Evolutionary conservation across 2,797 vertebrate genomes (phyloP).

Genomic region (Crenuchus spilurus): DNA sequence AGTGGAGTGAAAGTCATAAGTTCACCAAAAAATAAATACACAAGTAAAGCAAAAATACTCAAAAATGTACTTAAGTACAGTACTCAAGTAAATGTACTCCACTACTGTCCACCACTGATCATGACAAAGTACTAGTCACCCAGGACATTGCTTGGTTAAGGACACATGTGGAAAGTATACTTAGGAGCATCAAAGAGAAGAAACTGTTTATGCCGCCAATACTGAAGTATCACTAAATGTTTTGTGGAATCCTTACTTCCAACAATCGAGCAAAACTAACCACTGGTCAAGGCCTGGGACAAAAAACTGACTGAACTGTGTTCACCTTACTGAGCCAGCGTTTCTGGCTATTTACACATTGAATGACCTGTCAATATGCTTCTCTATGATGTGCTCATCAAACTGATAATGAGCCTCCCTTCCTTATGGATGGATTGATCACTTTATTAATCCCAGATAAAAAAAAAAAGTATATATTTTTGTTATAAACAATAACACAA

Average conservation of each 20-base stretch:
- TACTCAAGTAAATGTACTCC: too few species aligned
- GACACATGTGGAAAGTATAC: neutral
- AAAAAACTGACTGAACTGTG: neutral
- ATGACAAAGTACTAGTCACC: neutral
- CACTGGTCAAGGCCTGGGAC: neutral
- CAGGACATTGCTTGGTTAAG: neutral
- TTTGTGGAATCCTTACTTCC: neutral
- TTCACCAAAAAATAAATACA: too few species aligned
- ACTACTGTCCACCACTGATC: too few species aligned
- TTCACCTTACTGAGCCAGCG: neutral
- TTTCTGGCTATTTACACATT: neutral
- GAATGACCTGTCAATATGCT: neutral
- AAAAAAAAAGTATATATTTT: too few species aligned
- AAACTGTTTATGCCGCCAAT: neutral
- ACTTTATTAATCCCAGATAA: too few species aligned
- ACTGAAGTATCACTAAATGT: neutral
- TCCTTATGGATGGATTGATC: neutral
- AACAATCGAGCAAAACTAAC: neutral
- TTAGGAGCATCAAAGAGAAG: neutral
- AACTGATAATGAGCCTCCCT: neutral
- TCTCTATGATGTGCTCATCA: neutral
- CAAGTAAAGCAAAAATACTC: too few species aligned
- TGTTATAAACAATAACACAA: neutral
- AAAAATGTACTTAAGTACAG: too few species aligned
- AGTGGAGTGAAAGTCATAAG: too few species aligned